A percentile compares a stretch with the other conserved stretches of the same genome.
Conservation (phyloP, 64 coral and sea anemone species). For the Montipora foliosa region DNA sequence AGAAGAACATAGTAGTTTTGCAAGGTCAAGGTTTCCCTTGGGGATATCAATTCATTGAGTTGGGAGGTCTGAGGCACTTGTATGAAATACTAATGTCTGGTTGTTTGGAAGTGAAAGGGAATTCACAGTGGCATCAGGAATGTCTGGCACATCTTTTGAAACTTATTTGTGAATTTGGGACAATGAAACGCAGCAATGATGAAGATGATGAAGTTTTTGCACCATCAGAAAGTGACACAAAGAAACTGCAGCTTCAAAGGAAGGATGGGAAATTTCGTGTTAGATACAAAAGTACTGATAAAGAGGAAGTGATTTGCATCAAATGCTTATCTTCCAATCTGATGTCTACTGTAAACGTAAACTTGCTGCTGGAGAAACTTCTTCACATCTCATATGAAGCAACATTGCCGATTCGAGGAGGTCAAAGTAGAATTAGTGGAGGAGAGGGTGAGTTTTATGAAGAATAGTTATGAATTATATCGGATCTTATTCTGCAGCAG, state of each 20-base stretch:
- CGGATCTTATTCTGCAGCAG: no score
- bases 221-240: constrained; percentile 49
- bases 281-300: constrained; percentile 97
- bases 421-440: constrained; percentile 71
- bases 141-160: constrained; percentile 91
- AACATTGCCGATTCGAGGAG: constrained; percentile 77
- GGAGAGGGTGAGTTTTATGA: constrained; percentile 62
- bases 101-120: constrained; percentile 65
- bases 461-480: no score
- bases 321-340: constrained; percentile 93
- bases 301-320: constrained; percentile 94
- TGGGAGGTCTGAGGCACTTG: constrained; percentile 80
- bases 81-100: constrained; percentile 85
- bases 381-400: constrained; percentile 89
- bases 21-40: constrained; percentile 22
- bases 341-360: constrained; percentile 86
- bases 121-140: constrained; percentile 88
- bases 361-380: constrained; percentile 76
- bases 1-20: constrained; percentile 39
- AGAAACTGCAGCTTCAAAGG: constrained; percentile 64
- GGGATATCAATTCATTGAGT: constrained; percentile 89
- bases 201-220: constrained; percentile 94
- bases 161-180: constrained; percentile 96
- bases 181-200: constrained; percentile 80
- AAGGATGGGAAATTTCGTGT: constrained; percentile 91